A percentile compares a stretch with the other conserved stretches of the same genome.
These are phyloP conservation scores for Daktulosphaira vitifoliae DNA, from an alignment of 1,140 invertebrate species.

Conservation along the genomic window DNA sequence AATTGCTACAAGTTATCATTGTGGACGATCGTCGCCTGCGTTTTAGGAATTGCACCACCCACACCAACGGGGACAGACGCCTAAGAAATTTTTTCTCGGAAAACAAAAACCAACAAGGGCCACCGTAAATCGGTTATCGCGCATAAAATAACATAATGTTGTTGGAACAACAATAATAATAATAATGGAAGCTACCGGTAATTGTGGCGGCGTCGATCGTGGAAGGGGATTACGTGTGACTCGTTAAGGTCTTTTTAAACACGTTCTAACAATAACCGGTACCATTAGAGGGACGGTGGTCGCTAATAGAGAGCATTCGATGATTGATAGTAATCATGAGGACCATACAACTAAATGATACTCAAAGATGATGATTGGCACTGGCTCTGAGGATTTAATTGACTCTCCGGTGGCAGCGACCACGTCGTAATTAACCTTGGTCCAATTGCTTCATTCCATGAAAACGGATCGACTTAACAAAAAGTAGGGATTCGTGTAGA, in stretches of 20 bases:
- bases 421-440: constrained; percentile 24
- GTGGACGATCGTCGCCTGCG: not conserved
- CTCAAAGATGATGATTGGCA: constrained; percentile 31
- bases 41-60: constrained; percentile 24
- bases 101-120: too few species aligned
- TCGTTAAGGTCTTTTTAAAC: too few species aligned
- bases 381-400: constrained; percentile 16
- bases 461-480: not conserved
- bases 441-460: constrained; percentile 17
- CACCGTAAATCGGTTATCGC: too few species aligned
- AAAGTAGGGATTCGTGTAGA: too few species aligned
- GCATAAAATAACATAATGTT: too few species aligned
- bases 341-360: not conserved
- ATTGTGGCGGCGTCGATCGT: too few species aligned
- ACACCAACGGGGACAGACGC: not conserved
- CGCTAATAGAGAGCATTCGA: constrained; percentile 7
- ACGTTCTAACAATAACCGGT: constrained; percentile 19
- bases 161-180: too few species aligned
- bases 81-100: too few species aligned
- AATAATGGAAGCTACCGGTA: too few species aligned
- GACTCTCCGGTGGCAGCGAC: not conserved
- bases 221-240: too few species aligned
- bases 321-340: constrained; percentile 31
- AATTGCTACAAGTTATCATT: constrained; percentile 32
- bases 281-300: constrained; percentile 7